These are phyloP conservation scores for Drosophila differens DNA, from an alignment of 2,888 invertebrate genomes.

Conservation along the genomic window DNA sequence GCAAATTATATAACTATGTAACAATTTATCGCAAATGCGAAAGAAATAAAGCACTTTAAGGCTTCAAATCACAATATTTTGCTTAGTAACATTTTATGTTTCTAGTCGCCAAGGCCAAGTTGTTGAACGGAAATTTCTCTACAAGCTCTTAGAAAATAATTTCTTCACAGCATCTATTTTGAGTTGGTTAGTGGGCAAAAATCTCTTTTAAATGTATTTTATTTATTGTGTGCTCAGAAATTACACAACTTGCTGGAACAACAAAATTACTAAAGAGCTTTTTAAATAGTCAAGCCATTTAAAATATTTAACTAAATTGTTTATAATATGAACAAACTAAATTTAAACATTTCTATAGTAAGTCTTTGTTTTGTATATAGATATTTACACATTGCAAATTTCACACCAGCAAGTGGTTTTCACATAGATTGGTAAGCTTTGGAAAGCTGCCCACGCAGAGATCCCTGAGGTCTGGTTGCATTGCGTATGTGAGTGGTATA, in stretches of 20 bases:
- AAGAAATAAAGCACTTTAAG: neutral
- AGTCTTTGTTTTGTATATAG: neutral
- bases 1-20: slow-evolving; percentile 33
- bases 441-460: neutral
- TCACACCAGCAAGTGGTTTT: neutral
- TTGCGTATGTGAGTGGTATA: slow-evolving; percentile 7
- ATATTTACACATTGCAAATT: neutral
- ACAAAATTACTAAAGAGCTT: neutral
- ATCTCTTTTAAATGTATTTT: slow-evolving; percentile 14
- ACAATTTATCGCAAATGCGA: slow-evolving; percentile 1
- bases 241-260: slow-evolving; percentile 15
- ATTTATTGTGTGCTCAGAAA: slow-evolving; percentile 20
- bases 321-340: neutral
- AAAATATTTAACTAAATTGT: slow-evolving; percentile 2
- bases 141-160: neutral
- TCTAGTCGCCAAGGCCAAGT: slow-evolving; percentile 23
- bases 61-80: neutral
- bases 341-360: neutral
- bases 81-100: slow-evolving; percentile 3
- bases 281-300: neutral
- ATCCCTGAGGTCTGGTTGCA: neutral
- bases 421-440: slow-evolving; percentile 11
- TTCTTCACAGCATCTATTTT: slow-evolving; percentile 25
- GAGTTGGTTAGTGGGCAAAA: neutral
- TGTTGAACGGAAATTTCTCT: slow-evolving; percentile 7